A percentile compares a stretch with the other conserved stretches of the same genome.
phyloP scores from a whole-genome alignment of 2,113 vertebrate genomes.

The Pandion haliaetus region DNA sequence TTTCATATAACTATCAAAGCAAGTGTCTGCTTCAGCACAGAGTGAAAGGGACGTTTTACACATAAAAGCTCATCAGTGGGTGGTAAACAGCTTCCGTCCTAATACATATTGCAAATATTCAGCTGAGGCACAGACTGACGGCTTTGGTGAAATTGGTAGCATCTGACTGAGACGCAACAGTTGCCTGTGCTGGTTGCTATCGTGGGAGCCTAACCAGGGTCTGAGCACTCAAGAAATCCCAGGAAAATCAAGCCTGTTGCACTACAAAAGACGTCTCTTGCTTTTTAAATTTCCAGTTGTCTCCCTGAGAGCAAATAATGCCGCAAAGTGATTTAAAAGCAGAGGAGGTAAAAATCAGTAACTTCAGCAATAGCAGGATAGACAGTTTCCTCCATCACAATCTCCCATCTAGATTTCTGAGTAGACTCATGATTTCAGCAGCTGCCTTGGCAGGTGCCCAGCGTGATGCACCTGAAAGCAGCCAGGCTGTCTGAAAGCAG shows the following conservation, averaged over 20 bases:
- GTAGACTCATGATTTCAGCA: neutral
- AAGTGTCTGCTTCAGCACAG: slow-evolving; percentile 46
- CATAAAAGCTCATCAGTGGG: slow-evolving; percentile 31
- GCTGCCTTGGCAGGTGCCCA: slow-evolving; percentile 11
- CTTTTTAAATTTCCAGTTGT: neutral
- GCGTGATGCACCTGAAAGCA: neutral
- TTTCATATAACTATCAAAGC: slow-evolving; percentile 69
- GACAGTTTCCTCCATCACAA: neutral
- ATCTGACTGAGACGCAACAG: neutral
- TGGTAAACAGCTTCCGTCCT: neutral
- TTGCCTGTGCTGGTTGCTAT: neutral
- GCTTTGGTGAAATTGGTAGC: neutral
- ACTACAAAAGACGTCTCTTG: neutral
- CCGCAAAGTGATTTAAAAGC: neutral
- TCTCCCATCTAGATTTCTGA: neutral
- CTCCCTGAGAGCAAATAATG: neutral
- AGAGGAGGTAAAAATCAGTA: slow-evolving; percentile 21
- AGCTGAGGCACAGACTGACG: neutral
- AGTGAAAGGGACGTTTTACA: neutral
- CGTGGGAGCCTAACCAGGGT: neutral
- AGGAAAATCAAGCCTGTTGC: neutral
- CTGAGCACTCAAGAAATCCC: neutral
- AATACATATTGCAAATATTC: slow-evolving; percentile 5
- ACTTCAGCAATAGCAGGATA: neutral
- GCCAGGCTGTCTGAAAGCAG: neutral